Evolutionary conservation across 1,140 invertebrate genomes (phyloP).

Genomic region (Capitella teleta): DNA sequence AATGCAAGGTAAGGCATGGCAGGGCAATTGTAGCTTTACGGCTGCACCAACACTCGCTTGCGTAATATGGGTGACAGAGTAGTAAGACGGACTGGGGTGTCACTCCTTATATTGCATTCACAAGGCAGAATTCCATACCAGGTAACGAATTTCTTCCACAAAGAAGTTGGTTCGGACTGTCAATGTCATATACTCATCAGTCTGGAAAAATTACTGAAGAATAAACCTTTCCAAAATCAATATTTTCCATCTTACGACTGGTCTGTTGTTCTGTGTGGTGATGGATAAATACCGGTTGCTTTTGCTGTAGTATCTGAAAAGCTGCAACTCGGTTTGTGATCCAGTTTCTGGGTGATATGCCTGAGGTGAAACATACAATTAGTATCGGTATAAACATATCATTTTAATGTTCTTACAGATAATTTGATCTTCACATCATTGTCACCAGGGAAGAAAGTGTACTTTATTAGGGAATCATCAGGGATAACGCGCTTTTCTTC

Average conservation of each 20-base stretch:
- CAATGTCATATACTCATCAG: slow-evolving; percentile 8
- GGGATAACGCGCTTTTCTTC: neutral
- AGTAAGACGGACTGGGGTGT: too few relatives aligned
- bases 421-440: neutral
- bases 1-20: too few relatives aligned
- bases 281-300: neutral
- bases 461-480: neutral
- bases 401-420: neutral
- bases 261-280: neutral
- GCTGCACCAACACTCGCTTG: too few relatives aligned
- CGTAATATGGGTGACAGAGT: too few relatives aligned
- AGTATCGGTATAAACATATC: neutral
- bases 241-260: neutral
- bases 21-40: too few relatives aligned
- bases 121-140: too few relatives aligned
- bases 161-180: neutral
- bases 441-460: neutral
- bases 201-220: neutral
- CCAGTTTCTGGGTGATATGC: neutral
- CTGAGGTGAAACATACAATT: neutral
- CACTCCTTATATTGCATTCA: too few relatives aligned
- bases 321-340: neutral
- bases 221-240: too few relatives aligned
- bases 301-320: neutral
- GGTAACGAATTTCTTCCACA: too few relatives aligned